These are phyloP conservation scores for Halichondria panicea DNA, from an alignment of 37 sponge, comb jelly and placozoan species.

Conservation along the genomic window DNA sequence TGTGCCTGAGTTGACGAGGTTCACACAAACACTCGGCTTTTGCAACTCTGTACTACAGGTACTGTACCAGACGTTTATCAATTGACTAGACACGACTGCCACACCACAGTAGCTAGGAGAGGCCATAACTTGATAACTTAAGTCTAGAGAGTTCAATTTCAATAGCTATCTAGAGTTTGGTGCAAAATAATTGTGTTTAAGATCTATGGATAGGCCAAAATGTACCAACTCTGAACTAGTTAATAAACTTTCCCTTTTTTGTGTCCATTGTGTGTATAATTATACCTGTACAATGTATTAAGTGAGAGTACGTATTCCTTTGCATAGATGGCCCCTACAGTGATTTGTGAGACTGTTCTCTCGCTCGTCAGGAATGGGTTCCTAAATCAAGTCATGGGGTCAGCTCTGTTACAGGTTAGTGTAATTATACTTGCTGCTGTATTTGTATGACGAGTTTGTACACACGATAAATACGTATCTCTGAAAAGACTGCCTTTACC, in stretches of 20 bases:
- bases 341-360: conserved; percentile 44
- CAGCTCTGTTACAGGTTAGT: conserved; percentile 74
- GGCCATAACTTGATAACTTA: too few species aligned
- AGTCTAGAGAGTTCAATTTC: too few species aligned
- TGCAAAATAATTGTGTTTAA: too few species aligned
- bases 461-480: too few species aligned
- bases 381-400: conserved; percentile 78
- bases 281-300: not conserved
- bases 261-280: not conserved
- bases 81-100: too few species aligned
- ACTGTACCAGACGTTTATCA: too few species aligned
- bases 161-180: too few species aligned
- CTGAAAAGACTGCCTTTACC: not conserved
- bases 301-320: not conserved
- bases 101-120: too few species aligned
- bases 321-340: conserved; percentile 53
- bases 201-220: too few species aligned
- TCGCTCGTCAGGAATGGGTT: conserved; percentile 57
- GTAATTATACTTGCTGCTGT: not conserved
- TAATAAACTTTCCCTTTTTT: not conserved
- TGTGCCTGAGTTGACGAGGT: conserved; percentile 55
- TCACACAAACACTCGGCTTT: conserved; percentile 63
- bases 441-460: not conserved
- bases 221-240: not conserved
- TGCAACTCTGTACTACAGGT: conserved; percentile 86